Percentiles rank a stretch among this genome's conserved stretches.
phyloP scores from a whole-genome alignment of 2,797 vertebrate genomes.

The Bradypodion pumilum region DNA sequence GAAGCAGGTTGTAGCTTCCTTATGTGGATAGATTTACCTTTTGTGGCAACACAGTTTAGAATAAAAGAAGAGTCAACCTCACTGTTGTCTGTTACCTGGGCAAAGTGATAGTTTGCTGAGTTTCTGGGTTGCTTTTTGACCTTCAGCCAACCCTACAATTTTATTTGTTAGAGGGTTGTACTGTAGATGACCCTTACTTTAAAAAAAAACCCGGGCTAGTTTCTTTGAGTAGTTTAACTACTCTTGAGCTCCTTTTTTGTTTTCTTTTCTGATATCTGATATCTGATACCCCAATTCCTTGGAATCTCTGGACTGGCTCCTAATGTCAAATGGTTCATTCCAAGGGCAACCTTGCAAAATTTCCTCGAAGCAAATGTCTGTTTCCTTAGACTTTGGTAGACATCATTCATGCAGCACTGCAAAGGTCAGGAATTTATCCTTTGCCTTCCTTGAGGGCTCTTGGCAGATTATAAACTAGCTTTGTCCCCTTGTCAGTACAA shows the following conservation, averaged over 20 bases:
- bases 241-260: constrained; percentile 29
- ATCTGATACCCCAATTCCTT: neutral
- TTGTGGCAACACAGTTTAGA: neutral
- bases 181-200: constrained; percentile 57
- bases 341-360: constrained; percentile 61
- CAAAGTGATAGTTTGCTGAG: constrained; percentile 9
- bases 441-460: constrained; percentile 53
- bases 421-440: constrained; percentile 56
- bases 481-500: constrained; percentile 17
- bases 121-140: constrained; percentile 61
- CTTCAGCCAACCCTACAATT: constrained; percentile 54
- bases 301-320: constrained; percentile 41
- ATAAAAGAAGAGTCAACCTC: neutral
- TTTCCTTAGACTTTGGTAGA: constrained; percentile 33
- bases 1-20: constrained; percentile 5
- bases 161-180: constrained; percentile 63
- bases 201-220: constrained; percentile 42
- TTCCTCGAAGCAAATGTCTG: constrained; percentile 59
- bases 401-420: constrained; percentile 40
- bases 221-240: constrained; percentile 48
- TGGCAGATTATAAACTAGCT: constrained; percentile 50
- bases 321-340: constrained; percentile 57
- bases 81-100: neutral
- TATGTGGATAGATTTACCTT: neutral
- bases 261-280: constrained; percentile 27